phyloP scores from a whole-genome alignment of 1,140 invertebrate species.

The Drosophila virilis region DNA sequence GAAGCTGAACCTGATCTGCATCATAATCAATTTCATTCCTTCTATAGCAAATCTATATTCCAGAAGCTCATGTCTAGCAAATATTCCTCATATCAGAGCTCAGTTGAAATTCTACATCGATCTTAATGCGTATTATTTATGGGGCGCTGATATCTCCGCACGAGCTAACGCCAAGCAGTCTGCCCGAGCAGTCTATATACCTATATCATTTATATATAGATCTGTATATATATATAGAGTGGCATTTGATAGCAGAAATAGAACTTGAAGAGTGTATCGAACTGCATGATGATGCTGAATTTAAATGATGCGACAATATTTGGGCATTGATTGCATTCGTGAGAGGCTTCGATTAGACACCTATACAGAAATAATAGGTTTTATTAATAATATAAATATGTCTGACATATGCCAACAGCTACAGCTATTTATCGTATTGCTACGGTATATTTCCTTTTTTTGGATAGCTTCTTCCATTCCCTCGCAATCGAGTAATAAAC shows the following conservation, averaged over 20 bases:
- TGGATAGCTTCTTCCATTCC: no score
- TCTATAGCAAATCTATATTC: no score
- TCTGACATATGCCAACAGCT: no score
- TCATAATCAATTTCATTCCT: no score
- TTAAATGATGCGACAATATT: constrained; percentile 4
- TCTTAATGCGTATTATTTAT: neutral
- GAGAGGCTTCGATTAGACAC: neutral
- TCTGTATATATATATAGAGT: constrained; percentile 1
- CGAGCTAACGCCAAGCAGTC: constrained; percentile 16
- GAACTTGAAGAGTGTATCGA: neutral
- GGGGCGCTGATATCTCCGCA: neutral
- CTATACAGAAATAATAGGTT: neutral
- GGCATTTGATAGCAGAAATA: constrained; percentile 9
- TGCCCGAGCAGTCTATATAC: neutral
- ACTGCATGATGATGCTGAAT: neutral
- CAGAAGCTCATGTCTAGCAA: no score
- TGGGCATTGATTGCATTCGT: neutral
- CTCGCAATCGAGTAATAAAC: no score
- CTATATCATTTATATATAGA: neutral
- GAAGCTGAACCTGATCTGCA: no score
- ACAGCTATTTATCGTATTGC: no score
- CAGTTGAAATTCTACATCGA: neutral
- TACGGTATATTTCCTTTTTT: no score
- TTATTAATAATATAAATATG: neutral
- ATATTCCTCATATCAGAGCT: neutral